These are phyloP conservation scores for Macrochelys suwanniensis DNA, from an alignment of 2,797 vertebrate species.

Conservation along the genomic window DNA sequence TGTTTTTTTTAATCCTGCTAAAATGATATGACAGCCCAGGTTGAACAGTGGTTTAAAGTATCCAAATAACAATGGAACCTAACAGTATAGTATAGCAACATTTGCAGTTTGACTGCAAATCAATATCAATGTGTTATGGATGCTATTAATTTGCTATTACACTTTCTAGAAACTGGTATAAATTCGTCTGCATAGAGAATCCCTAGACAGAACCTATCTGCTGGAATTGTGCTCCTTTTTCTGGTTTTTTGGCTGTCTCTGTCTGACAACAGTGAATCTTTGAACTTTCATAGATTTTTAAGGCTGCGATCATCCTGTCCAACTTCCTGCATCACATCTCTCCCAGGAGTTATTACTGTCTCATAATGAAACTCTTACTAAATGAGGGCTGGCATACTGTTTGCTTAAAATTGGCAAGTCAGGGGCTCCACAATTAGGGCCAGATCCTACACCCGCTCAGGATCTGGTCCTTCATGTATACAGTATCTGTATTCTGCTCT, in stretches of 20 bases:
- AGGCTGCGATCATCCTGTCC: not conserved
- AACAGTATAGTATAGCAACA: not conserved
- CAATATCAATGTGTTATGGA: not conserved
- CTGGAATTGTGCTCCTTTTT: not conserved
- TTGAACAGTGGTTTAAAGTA: not conserved
- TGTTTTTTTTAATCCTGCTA: not conserved
- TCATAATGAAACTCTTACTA: not conserved
- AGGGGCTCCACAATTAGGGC: not conserved
- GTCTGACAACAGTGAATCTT: not conserved
- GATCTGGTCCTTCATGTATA: no score
- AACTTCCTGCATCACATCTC: not conserved
- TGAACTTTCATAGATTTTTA: not conserved
- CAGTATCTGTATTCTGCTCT: no score
- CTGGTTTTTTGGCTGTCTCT: not conserved
- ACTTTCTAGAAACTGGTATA: not conserved
- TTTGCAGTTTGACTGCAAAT: not conserved
- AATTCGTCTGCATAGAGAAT: not conserved
- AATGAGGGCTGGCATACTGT: not conserved
- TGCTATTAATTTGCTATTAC: not conserved
- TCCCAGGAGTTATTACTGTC: not conserved
- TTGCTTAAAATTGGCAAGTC: not conserved
- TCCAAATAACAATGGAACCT: not conserved
- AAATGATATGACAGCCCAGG: not conserved
- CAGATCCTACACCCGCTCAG: not conserved
- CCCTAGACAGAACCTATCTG: not conserved